phyloP scores from a whole-genome alignment of 2,113 vertebrate species.

The Mustelus asterias region DNA sequence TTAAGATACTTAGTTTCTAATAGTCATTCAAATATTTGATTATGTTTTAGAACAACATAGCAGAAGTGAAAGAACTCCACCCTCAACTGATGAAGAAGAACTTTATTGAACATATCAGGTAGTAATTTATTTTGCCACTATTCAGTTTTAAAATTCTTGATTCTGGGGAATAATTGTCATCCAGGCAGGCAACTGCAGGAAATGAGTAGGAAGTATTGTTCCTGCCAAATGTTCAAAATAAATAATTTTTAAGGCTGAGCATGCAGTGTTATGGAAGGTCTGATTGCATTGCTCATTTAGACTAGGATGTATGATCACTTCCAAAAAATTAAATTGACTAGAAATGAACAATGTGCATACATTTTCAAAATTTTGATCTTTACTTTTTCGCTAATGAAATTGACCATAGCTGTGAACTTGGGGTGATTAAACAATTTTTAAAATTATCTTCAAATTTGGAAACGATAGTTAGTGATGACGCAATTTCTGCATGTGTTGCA shows the following conservation, averaged over 20 bases:
- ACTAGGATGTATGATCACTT: not conserved
- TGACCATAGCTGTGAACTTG: not conserved
- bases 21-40: constrained; percentile 1
- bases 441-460: no score
- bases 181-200: not conserved
- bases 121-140: not conserved
- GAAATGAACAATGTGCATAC: not conserved
- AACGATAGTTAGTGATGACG: no score
- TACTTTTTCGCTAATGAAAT: not conserved
- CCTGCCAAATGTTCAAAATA: not conserved
- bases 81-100: constrained; percentile 90
- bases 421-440: not conserved
- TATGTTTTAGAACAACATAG: constrained; percentile 83
- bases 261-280: not conserved
- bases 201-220: not conserved
- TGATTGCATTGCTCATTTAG: not conserved
- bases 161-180: not conserved
- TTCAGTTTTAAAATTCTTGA: not conserved
- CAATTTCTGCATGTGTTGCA: not conserved
- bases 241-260: not conserved
- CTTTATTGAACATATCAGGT: constrained; percentile 85
- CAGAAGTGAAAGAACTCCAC: constrained; percentile 92
- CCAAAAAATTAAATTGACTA: not conserved
- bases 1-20: constrained; percentile 35
- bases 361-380: not conserved